A percentile compares a stretch with the other conserved stretches of the same genome.
Evolutionary conservation across 1,140 invertebrate species (phyloP).

Genomic region (Scylla paramamosain): DNA sequence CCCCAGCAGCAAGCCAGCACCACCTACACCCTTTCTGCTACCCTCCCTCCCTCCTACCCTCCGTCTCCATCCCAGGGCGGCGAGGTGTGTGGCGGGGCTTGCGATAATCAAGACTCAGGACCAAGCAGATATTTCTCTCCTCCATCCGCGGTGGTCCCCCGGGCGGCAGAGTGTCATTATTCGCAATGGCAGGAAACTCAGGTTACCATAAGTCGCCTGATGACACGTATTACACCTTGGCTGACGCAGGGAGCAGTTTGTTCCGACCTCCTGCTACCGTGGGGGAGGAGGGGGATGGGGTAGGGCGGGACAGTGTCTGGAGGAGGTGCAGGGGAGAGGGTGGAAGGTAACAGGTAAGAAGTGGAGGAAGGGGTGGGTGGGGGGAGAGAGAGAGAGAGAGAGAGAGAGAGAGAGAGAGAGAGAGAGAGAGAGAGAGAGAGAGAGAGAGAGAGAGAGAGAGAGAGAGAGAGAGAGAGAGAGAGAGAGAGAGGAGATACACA

Average conservation of each 20-base stretch:
- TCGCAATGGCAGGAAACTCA: constrained; percentile 61
- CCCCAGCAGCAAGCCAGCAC: too few relatives aligned
- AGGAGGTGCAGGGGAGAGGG: too few relatives aligned
- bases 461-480: too few relatives aligned
- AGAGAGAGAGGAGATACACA: constrained; percentile 34
- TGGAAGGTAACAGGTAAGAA: neutral
- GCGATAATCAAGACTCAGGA: constrained; percentile 4
- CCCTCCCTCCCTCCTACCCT: too few relatives aligned
- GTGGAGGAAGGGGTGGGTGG: neutral
- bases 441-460: constrained; percentile 9
- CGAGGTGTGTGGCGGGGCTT: neutral
- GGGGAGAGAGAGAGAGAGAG: too few relatives aligned
- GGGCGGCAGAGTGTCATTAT: constrained; percentile 46
- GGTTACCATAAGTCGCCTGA: constrained; percentile 58
- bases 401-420: too few relatives aligned
- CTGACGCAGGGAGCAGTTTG: constrained; percentile 10
- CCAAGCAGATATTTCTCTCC: constrained; percentile 47
- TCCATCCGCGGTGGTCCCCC: neutral
- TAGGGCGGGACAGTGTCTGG: too few relatives aligned
- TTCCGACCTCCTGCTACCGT: neutral
- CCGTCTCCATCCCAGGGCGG: too few relatives aligned
- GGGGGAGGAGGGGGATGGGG: neutral
- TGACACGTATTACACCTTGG: constrained; percentile 30
- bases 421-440: constrained; percentile 17
- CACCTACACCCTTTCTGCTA: too few relatives aligned